Percentiles rank a stretch among this genome's conserved stretches.
Conservation (phyloP, 2,797 vertebrate genomes). For the Mionectes olivaceus region DNA sequence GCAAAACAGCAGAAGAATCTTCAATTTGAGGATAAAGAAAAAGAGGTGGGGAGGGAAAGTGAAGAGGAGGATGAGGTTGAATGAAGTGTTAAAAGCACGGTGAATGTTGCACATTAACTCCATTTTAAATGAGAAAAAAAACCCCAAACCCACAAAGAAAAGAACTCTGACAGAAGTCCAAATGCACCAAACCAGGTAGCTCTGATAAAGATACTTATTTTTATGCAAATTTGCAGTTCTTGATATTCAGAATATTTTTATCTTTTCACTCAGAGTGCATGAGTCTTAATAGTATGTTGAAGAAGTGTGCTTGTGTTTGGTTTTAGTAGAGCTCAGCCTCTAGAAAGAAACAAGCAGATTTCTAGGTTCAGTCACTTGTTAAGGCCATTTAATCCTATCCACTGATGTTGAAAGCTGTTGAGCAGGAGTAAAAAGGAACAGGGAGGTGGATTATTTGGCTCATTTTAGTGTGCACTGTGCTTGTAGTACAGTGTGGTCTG, state of each 20-base stretch:
- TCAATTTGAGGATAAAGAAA: background rate
- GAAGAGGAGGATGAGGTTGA: background rate
- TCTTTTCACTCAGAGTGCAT: background rate
- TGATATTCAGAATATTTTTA: background rate
- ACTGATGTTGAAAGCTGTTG: slow-evolving; percentile 14
- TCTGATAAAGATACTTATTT: background rate
- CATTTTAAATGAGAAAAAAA: background rate
- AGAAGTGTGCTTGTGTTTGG: background rate
- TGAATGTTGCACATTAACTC: background rate
- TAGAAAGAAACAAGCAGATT: background rate
- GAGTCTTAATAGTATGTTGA: background rate
- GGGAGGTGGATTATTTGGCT: slow-evolving; percentile 27
- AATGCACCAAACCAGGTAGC: background rate
- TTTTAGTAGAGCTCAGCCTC: background rate
- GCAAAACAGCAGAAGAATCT: background rate
- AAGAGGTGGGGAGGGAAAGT: background rate
- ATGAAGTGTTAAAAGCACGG: background rate
- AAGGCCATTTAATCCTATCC: background rate
- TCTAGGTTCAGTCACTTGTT: background rate
- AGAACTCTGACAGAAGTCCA: background rate
- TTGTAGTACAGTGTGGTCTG: background rate
- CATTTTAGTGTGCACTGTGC: background rate
- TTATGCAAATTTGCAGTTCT: background rate
- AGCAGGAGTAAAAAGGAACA: slow-evolving; percentile 6
- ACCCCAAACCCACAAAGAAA: background rate